phyloP scores from a whole-genome alignment of 2,113 vertebrate genomes.

The Sclerurus mexicanus region DNA sequence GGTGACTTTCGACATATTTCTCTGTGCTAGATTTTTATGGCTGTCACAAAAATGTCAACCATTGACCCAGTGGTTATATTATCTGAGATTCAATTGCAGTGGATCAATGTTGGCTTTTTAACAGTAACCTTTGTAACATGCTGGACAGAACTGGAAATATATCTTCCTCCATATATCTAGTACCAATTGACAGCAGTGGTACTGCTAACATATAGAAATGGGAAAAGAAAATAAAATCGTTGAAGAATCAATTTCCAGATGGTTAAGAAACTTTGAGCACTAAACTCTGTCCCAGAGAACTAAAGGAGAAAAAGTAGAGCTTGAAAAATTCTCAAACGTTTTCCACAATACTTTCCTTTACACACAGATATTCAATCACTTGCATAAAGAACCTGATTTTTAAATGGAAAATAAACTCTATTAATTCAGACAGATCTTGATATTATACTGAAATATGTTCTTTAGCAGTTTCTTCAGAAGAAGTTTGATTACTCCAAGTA shows the following conservation, averaged over 20 bases:
- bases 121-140: neutral
- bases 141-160: neutral
- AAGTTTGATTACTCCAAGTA: neutral
- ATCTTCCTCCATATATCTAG: neutral
- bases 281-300: neutral
- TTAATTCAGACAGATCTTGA: neutral
- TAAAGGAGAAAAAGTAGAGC: neutral
- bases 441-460: neutral
- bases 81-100: conserved; percentile 8
- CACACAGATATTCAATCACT: neutral
- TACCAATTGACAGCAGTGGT: neutral
- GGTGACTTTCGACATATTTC: neutral
- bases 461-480: neutral
- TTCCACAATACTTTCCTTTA: neutral
- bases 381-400: neutral
- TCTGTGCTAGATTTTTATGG: neutral
- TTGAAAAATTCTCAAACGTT: neutral
- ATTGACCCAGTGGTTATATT: conserved; percentile 1
- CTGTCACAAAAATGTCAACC: neutral
- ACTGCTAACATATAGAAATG: neutral
- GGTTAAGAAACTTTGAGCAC: neutral
- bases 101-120: conserved; percentile 26
- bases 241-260: neutral
- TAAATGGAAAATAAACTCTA: neutral
- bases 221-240: neutral